Evolutionary conservation across 35 echinoderm and acorn worm species (phyloP).

Genomic region (Holothuria glaberrima): DNA sequence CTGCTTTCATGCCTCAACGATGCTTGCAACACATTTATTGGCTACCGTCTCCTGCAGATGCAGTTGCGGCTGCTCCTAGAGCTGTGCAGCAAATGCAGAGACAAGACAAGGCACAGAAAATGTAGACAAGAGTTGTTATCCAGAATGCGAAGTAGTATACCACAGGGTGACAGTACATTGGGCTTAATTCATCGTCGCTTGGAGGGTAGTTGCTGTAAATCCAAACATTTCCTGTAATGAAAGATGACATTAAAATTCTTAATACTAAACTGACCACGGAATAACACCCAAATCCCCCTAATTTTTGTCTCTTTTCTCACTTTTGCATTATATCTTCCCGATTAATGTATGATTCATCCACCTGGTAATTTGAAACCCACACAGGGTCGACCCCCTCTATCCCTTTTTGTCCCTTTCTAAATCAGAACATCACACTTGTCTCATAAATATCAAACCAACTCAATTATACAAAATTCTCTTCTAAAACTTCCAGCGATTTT

Average conservation of each 20-base stretch:
- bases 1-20: too few relatives aligned
- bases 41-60: neutral
- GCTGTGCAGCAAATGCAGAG: constrained; percentile 88
- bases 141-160: constrained; percentile 97
- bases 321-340: too few relatives aligned
- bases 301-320: neutral
- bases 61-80: constrained; percentile 25
- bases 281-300: neutral
- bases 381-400: too few relatives aligned
- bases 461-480: too few relatives aligned
- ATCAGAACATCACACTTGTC: too few relatives aligned
- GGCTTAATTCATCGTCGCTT: neutral
- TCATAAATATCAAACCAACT: too few relatives aligned
- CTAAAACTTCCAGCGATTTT: too few relatives aligned
- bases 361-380: too few relatives aligned
- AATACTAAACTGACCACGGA: neutral
- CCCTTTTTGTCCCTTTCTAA: too few relatives aligned
- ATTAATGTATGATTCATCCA: too few relatives aligned
- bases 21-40: too few relatives aligned
- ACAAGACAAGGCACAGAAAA: constrained; percentile 64
- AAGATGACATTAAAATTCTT: neutral
- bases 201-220: constrained; percentile 82
- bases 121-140: constrained; percentile 87
- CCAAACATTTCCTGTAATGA: constrained; percentile 87
- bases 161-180: constrained; percentile 67